These are phyloP conservation scores for Staurois parvus DNA, from an alignment of 2,797 vertebrate species.

Conservation along the genomic window DNA sequence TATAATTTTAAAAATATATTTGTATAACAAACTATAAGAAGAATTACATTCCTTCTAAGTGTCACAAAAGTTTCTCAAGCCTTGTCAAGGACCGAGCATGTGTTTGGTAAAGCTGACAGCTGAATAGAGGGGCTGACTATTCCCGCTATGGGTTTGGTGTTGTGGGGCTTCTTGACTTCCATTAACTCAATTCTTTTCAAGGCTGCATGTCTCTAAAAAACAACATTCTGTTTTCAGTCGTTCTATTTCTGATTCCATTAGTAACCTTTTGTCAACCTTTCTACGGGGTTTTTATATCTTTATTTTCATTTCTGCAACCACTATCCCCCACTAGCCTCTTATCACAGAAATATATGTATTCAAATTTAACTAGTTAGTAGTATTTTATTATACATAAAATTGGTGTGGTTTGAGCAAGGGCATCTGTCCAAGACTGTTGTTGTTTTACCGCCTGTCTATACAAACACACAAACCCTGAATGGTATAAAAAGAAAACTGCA, in stretches of 20 bases:
- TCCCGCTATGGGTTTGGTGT: constrained; percentile 28
- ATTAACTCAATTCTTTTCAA: constrained; percentile 55
- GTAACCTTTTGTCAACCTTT: constrained; percentile 58
- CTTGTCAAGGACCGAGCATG: not conserved
- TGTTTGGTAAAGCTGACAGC: constrained; percentile 32
- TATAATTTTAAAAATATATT: not conserved
- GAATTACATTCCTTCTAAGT: constrained; percentile 11
- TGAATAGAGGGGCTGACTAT: constrained; percentile 29
- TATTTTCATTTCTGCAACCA: not conserved
- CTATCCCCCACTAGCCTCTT: not conserved
- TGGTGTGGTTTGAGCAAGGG: too few species aligned
- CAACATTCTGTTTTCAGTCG: constrained; percentile 47
- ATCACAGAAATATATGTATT: not conserved
- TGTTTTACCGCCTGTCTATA: too few species aligned
- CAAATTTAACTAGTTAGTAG: too few species aligned
- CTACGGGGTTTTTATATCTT: constrained; percentile 25
- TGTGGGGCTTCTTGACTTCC: constrained; percentile 40
- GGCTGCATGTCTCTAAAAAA: constrained; percentile 53
- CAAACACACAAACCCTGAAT: too few species aligned
- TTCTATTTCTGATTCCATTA: constrained; percentile 58
- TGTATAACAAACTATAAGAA: not conserved
- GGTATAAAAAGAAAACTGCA: too few species aligned
- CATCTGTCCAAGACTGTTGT: too few species aligned
- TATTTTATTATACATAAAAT: too few species aligned
- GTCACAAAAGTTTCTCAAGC: not conserved